These are phyloP conservation scores for Otus sunia DNA, from an alignment of 2,113 vertebrate genomes.

Conservation along the genomic window DNA sequence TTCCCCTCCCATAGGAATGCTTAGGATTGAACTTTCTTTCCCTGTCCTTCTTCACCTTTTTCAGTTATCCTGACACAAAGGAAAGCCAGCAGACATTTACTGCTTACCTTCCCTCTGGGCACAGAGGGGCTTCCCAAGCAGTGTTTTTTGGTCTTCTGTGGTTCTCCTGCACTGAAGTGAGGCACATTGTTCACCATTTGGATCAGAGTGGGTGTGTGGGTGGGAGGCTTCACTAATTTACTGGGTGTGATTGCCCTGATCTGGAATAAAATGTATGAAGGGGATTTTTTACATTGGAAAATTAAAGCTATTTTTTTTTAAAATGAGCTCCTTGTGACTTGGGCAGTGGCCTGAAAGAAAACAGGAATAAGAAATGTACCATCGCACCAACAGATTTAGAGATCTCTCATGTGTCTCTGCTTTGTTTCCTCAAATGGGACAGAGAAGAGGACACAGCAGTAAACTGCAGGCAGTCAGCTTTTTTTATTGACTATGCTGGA, in stretches of 20 bases:
- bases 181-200: not conserved
- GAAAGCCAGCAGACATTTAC: accelerated
- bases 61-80: accelerated
- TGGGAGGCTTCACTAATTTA: not conserved
- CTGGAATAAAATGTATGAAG: not conserved
- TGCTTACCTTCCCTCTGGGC: not conserved
- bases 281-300: not conserved
- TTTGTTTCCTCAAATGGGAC: not conserved
- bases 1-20: not conserved
- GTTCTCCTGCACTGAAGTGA: not conserved
- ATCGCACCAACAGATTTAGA: not conserved
- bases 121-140: not conserved
- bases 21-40: not conserved
- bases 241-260: not conserved
- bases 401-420: not conserved
- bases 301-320: not conserved
- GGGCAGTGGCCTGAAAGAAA: not conserved
- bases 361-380: not conserved
- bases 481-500: not conserved
- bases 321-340: not conserved
- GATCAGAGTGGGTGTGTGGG: not conserved
- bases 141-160: accelerated
- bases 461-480: not conserved
- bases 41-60: not conserved
- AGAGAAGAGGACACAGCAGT: not conserved